Percentiles rank a stretch among this genome's conserved stretches.
phyloP scores from a whole-genome alignment of 2,888 invertebrate genomes.

The Drosophila histrio region DNA sequence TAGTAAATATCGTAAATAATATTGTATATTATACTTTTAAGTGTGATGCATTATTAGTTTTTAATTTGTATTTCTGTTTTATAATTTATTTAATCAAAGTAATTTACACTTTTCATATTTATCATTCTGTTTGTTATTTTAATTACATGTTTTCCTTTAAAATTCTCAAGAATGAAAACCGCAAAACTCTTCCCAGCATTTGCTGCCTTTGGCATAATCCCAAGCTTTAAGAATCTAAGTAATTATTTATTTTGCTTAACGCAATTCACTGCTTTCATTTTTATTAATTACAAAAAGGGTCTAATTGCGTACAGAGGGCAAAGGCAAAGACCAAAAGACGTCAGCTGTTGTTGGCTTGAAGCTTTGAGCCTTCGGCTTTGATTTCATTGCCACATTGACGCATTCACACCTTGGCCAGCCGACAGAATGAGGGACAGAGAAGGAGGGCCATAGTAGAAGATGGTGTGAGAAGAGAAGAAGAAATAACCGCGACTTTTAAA shows the following conservation, averaged over 20 bases:
- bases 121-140: no score
- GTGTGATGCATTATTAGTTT: no score
- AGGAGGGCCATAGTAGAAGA: not conserved
- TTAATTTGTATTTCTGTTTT: no score
- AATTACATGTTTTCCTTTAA: not conserved
- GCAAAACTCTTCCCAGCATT: not conserved
- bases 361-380: constrained; percentile 48
- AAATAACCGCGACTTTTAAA: not conserved
- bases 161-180: not conserved
- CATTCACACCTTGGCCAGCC: constrained; percentile 72
- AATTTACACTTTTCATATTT: no score
- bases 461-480: not conserved
- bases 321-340: constrained; percentile 24
- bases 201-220: not conserved
- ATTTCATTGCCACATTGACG: constrained; percentile 70
- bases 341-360: constrained; percentile 22
- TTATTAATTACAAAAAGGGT: constrained; percentile 63
- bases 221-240: not conserved
- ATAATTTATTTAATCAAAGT: no score
- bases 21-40: no score
- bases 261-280: constrained; percentile 42
- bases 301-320: constrained; percentile 39
- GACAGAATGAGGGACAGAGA: not conserved
- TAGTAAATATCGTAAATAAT: no score
- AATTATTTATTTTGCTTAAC: not conserved